Evolutionary conservation across 2,113 vertebrate genomes (phyloP).

Genomic region (Acanthisitta chloris): DNA sequence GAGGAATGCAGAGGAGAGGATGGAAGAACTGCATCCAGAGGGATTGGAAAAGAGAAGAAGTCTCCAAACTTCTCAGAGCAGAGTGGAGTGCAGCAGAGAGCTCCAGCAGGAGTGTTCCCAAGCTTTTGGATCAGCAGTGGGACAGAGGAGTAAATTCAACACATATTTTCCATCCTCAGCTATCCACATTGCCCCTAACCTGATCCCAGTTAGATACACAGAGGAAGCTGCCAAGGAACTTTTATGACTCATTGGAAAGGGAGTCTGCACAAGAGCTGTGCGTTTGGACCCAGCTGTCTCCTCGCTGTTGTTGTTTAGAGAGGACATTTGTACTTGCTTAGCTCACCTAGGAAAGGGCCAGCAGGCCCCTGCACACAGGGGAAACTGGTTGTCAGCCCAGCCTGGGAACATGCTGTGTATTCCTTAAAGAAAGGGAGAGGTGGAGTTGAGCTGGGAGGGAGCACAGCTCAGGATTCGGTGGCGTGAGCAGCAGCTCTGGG

Average conservation of each 20-base stretch:
- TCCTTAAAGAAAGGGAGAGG: background rate
- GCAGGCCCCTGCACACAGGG: background rate
- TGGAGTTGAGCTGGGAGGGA: background rate
- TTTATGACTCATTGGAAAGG: conserved; percentile 66
- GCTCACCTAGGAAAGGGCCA: conserved; percentile 46
- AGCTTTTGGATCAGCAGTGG: background rate
- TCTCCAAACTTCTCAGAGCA: fast-evolving
- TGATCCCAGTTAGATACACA: conserved; percentile 64
- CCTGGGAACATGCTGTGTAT: background rate
- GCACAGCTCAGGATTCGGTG: fast-evolving
- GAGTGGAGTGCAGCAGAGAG: background rate
- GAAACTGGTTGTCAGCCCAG: background rate
- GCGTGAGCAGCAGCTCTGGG: background rate
- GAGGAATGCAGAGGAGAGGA: background rate
- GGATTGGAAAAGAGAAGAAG: background rate
- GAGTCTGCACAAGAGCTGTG: background rate
- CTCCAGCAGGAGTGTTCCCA: background rate
- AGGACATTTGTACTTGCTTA: conserved; percentile 28
- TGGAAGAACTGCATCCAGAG: background rate
- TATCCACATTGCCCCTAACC: conserved; percentile 52
- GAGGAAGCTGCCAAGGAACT: conserved; percentile 35
- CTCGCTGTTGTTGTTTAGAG: background rate
- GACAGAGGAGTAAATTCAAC: conserved; percentile 47
- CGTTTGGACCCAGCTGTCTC: conserved; percentile 27
- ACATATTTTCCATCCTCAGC: conserved; percentile 60